Conservation (phyloP, 2,888 invertebrate species). For the Drosophila anomalipes region DNA sequence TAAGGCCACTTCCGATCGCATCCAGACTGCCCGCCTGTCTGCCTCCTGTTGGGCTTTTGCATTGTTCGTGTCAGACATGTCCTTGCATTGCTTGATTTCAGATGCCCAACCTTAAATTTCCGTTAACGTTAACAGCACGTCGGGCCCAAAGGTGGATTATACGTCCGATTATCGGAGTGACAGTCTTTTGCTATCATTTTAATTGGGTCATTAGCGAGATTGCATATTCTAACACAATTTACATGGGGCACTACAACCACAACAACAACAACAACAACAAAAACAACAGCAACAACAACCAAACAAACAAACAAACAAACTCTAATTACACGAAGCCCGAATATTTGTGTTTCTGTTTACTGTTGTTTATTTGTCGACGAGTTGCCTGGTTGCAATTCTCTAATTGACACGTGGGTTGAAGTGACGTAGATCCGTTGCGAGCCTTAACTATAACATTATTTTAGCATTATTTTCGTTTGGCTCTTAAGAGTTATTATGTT, state of each 20-base stretch:
- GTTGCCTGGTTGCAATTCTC: conserved; percentile 36
- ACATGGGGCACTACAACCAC: not conserved
- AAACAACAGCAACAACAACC: not conserved
- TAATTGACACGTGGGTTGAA: conserved; percentile 32
- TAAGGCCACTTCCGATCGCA: conserved; percentile 16
- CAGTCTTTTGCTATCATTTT: conserved; percentile 65
- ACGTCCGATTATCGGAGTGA: conserved; percentile 29
- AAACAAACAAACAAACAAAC: not conserved
- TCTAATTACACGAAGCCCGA: conserved; percentile 17
- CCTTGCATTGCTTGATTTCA: conserved; percentile 61
- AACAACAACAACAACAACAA: conserved; percentile 4
- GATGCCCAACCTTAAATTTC: conserved; percentile 23
- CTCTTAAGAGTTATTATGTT: conserved; percentile 15
- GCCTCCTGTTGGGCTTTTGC: not conserved
- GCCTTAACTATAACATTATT: not conserved
- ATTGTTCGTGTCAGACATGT: conserved; percentile 44
- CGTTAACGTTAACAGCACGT: not conserved
- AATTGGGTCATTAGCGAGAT: conserved; percentile 76
- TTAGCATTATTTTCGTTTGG: not conserved
- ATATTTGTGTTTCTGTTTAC: conserved; percentile 3
- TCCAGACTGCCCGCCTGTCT: not conserved
- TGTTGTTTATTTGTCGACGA: not conserved
- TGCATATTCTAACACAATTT: conserved; percentile 63
- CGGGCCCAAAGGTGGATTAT: not conserved
- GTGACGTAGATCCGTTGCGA: not conserved